Conservation (phyloP, 2,888 invertebrate species). For the Callimorpha dominula region DNA sequence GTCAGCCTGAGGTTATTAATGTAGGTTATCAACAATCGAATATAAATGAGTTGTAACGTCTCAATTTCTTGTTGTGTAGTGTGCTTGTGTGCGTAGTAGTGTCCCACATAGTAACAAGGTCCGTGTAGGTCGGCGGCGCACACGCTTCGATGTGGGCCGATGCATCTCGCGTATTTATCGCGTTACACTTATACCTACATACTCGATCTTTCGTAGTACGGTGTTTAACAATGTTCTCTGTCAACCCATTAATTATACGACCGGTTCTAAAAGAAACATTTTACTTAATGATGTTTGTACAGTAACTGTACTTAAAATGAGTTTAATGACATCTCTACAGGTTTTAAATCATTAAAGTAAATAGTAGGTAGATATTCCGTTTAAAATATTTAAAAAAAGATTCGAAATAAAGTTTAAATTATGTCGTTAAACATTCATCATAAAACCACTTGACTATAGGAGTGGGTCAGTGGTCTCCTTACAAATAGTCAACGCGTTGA, state of each 20-base stretch:
- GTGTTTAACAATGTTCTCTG: constrained; percentile 46
- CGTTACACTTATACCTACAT: constrained; percentile 25
- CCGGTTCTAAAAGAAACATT: constrained; percentile 27
- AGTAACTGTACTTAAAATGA: constrained; percentile 40
- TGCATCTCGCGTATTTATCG: constrained; percentile 39
- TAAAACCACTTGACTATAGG: neutral
- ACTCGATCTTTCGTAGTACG: constrained; percentile 30
- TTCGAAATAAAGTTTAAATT: neutral
- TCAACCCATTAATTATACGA: constrained; percentile 42
- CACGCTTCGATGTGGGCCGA: constrained; percentile 57
- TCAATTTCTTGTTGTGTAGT: constrained; percentile 24
- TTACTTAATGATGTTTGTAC: constrained; percentile 28
- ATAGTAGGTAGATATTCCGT: neutral
- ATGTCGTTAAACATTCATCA: neutral
- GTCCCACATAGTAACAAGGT: constrained; percentile 71
- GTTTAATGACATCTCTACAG: constrained; percentile 18
- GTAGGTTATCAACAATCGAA: constrained; percentile 47
- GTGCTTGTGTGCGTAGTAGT: constrained; percentile 50
- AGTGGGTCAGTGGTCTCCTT: neutral
- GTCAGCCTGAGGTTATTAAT: constrained; percentile 28
- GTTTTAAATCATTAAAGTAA: constrained; percentile 13
- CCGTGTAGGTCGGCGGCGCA: constrained; percentile 68
- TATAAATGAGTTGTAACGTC: constrained; percentile 38
- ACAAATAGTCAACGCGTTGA: neutral
- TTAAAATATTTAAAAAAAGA: neutral